These are phyloP conservation scores for Alosa sapidissima DNA, from an alignment of 2,797 vertebrate genomes.

Conservation along the genomic window DNA sequence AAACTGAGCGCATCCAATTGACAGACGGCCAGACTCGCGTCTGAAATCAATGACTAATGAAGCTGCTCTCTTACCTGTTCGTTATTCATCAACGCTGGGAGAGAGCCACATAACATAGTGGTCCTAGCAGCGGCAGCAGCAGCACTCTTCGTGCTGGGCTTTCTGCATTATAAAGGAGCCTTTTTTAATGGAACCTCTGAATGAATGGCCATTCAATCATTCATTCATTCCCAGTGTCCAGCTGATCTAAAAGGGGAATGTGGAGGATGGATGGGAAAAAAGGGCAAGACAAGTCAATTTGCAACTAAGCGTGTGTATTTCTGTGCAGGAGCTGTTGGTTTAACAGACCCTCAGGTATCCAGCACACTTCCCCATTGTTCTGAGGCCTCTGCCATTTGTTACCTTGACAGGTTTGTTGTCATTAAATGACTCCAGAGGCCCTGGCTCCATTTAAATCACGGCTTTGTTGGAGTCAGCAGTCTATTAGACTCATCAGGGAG, in stretches of 20 bases:
- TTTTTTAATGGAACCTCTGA: neutral
- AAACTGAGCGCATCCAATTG: neutral
- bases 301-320: neutral
- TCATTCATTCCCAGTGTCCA: neutral
- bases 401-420: conserved; percentile 56
- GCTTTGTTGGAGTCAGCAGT: conserved; percentile 51
- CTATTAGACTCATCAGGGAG: conserved; percentile 49
- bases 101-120: neutral
- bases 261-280: neutral
- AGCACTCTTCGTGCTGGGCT: neutral
- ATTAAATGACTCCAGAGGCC: conserved; percentile 56
- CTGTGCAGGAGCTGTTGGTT: neutral
- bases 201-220: neutral
- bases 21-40: neutral
- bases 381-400: conserved; percentile 51
- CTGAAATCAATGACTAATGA: neutral
- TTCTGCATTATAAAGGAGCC: neutral
- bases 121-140: neutral
- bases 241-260: neutral
- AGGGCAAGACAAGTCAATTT: conserved; percentile 24
- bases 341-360: conserved; percentile 48
- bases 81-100: neutral
- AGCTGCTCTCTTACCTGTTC: neutral
- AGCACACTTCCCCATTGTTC: conserved; percentile 52
- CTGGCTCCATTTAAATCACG: conserved; percentile 51